Evolutionary conservation across 2,797 vertebrate species (phyloP), one percentile per base, ranked within the genome.

Genomic region (Oceanodroma leucorhoa): DNA sequence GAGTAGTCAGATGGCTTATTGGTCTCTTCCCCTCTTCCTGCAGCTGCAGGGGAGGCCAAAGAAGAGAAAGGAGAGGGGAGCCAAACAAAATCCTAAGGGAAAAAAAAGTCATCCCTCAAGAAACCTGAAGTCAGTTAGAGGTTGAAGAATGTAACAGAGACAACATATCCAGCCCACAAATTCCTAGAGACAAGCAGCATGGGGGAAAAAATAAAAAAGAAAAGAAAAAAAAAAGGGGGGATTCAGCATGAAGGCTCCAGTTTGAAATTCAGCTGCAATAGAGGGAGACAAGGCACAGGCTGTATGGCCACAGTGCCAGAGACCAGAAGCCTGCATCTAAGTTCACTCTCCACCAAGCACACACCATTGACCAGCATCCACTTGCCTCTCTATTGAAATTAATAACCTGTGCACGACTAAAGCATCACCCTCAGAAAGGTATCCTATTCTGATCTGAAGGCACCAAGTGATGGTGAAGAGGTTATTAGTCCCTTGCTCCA

Each of bases 181-280:
- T 38, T 83, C 67, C 30, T 46, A 58, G 21, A 76, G 55, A 79
- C 7, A 30, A 64, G 16, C 9, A 2, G 8, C 14, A 7, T 3
- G 23, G 26, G 19, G 10, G 7, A 22, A 58, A 11, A 50, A 27
- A 29, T 2, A 2, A 3, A 2, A 1, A 21, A 10, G 21, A 11
- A 34, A 30, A 17, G 5, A 7, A 3, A 22, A 27, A 22, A 36
- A 38, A 22, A 46, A 41, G 15, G 22, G 24, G 10, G 9, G 38
- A 60, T n/a, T 64, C 54, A 50, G 12, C 15, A 21, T 27, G 18
- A 87, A 61, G 51, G 17, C 26, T 78, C 41, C n/a, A 69, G 45
- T 46, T n/a, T 45, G 34, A 69, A 92, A 90, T 82, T 66, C 43
- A 70, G 60, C 54, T 76, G 58, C 3, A 4, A 29, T 2, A 64